Conservation (phyloP, 2,797 vertebrate species). For the Lerista edwardsae region DNA sequence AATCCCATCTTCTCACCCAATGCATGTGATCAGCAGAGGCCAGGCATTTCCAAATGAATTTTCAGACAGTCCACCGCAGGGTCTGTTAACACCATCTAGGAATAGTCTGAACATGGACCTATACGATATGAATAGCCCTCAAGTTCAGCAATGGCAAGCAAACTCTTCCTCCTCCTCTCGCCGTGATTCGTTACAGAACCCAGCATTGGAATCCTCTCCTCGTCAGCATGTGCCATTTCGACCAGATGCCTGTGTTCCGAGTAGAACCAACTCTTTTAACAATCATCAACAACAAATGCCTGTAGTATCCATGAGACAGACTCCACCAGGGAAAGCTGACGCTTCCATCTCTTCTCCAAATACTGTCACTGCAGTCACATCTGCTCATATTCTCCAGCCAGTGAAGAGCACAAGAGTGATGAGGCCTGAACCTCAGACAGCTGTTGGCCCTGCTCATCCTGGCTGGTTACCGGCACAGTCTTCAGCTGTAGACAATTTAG, state of each 20-base stretch:
- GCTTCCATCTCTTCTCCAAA: slow-evolving; percentile 85
- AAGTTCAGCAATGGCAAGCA: slow-evolving; percentile 83
- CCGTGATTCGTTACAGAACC: slow-evolving; percentile 79
- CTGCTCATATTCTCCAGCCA: slow-evolving; percentile 93
- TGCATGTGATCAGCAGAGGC: slow-evolving; percentile 87
- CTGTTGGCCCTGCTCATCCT: slow-evolving; percentile 94
- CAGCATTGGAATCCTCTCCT: slow-evolving; percentile 79
- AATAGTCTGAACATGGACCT: slow-evolving; percentile 92
- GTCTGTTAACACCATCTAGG: slow-evolving; percentile 87
- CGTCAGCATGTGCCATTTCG: slow-evolving; percentile 88
- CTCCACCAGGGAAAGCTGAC: slow-evolving; percentile 84
- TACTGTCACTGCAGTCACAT: slow-evolving; percentile 92
- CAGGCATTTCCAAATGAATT: slow-evolving; percentile 85
- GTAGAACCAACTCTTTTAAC: slow-evolving; percentile 95
- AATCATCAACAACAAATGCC: slow-evolving; percentile 84
- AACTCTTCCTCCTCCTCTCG: slow-evolving; percentile 69
- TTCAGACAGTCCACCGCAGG: slow-evolving; percentile 86
- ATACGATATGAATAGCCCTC: slow-evolving; percentile 82
- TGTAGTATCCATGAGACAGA: slow-evolving; percentile 78
- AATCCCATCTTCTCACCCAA: slow-evolving; percentile 89
- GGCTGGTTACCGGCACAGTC: slow-evolving; percentile 88
- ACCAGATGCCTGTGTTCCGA: slow-evolving; percentile 86
- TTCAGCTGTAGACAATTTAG: slow-evolving; percentile 70
- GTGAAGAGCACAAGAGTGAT: slow-evolving; percentile 97
- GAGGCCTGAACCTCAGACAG: slow-evolving; percentile 96